Percentiles rank a stretch among this genome's conserved stretches.
Evolutionary conservation across 2,888 invertebrate genomes (phyloP).

Genomic region (Emmelina monodactyla): DNA sequence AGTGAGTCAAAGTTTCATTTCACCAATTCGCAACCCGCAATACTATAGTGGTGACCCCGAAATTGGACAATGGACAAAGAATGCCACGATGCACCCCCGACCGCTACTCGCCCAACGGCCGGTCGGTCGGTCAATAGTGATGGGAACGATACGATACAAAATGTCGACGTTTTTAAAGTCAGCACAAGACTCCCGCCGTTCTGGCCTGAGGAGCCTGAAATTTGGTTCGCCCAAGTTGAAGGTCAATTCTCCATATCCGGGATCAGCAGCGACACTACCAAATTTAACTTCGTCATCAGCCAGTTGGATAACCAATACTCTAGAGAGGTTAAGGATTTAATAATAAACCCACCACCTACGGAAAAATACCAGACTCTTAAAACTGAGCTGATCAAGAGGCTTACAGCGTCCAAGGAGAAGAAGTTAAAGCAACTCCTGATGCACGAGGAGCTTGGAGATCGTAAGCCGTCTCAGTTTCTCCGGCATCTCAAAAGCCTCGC

Average conservation of each 20-base stretch:
- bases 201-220: constrained; percentile 14
- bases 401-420: no score
- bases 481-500: constrained; percentile 12
- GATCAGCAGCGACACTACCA: no score
- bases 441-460: constrained; percentile 16
- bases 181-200: constrained; percentile 11
- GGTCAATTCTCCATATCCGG: no score
- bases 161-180: constrained; percentile 2
- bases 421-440: no score
- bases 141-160: no score
- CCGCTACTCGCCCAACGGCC: no score
- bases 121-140: no score
- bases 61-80: no score
- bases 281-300: constrained; percentile 7
- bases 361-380: constrained; percentile 13
- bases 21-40: neutral
- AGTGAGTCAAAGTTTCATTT: no score
- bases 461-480: constrained; percentile 16
- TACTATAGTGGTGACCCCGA: no score
- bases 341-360: constrained; percentile 4
- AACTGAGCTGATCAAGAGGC: no score
- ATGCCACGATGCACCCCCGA: no score
- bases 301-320: constrained; percentile 9
- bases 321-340: constrained; percentile 11
- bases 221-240: constrained; percentile 15